Percentiles rank a stretch among this genome's conserved stretches.
Evolutionary conservation across 2,113 vertebrate species (phyloP).

Genomic region (Calyptomena viridis): DNA sequence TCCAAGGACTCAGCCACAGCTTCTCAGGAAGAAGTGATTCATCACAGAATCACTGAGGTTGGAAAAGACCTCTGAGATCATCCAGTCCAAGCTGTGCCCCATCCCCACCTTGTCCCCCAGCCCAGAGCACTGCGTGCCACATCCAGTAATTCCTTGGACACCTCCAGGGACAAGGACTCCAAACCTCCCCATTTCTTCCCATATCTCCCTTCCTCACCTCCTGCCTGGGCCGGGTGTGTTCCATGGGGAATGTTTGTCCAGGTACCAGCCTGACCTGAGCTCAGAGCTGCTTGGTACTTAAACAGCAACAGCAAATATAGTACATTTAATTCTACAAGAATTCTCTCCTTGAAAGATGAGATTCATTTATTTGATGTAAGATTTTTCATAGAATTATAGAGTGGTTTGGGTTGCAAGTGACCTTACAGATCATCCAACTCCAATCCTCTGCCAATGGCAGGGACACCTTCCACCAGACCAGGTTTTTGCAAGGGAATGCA

Average conservation of each 20-base stretch:
- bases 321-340: not conserved
- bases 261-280: not conserved
- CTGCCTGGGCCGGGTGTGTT: not conserved
- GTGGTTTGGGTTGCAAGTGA: accelerated
- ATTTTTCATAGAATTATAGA: not conserved
- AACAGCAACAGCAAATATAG: not conserved
- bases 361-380: not conserved
- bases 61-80: not conserved
- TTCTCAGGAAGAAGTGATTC: not conserved
- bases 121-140: not conserved
- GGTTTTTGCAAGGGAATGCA: not conserved
- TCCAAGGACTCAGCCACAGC: not conserved
- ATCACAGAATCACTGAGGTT: not conserved
- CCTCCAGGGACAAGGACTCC: not conserved
- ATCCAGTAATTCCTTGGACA: accelerated
- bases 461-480: not conserved
- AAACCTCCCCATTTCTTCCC: not conserved
- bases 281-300: not conserved
- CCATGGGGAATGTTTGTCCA: too few relatives aligned
- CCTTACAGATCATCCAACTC: not conserved
- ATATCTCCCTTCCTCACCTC: not conserved
- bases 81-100: accelerated
- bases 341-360: not conserved
- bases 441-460: not conserved
- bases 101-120: not conserved